A percentile compares a stretch with the other conserved stretches of the same genome.
Evolutionary conservation across 2,797 vertebrate genomes (phyloP).

Genomic region (Chiloscyllium punctatum): DNA sequence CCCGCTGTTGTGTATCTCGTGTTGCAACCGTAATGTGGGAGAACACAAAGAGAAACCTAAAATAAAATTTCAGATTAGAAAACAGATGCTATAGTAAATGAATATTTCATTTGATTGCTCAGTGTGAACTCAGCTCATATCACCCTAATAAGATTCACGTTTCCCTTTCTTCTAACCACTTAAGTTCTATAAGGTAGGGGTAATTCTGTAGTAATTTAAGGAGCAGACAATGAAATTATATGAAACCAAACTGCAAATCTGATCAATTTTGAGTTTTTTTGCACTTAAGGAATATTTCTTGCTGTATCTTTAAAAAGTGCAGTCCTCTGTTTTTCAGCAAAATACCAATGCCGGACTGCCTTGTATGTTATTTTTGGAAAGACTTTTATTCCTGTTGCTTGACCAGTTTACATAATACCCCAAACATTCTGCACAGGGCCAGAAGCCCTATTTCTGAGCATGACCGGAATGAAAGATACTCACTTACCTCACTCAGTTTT

Average conservation of each 20-base stretch:
- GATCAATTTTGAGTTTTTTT: neutral
- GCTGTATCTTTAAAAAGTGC: neutral
- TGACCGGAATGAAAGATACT: no score
- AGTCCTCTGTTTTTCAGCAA: neutral
- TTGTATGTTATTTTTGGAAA: neutral
- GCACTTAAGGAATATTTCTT: neutral
- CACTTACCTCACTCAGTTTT: no score
- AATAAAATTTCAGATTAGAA: slow-evolving; percentile 2
- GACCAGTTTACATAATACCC: neutral
- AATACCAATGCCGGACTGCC: neutral
- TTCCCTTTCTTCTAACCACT: neutral
- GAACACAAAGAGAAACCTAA: neutral
- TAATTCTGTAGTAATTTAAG: neutral
- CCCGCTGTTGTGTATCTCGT: neutral
- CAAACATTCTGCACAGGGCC: neutral
- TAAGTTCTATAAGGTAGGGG: neutral
- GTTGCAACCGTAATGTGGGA: neutral
- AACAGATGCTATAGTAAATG: neutral
- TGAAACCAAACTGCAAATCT: neutral
- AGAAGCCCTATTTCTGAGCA: neutral
- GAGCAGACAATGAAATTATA: neutral
- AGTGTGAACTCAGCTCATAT: neutral
- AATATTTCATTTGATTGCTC: slow-evolving; percentile 25
- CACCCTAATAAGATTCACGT: neutral
- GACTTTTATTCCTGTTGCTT: neutral